Conservation (phyloP, 1,140 invertebrate genomes). For the Cotesia glomerata region DNA sequence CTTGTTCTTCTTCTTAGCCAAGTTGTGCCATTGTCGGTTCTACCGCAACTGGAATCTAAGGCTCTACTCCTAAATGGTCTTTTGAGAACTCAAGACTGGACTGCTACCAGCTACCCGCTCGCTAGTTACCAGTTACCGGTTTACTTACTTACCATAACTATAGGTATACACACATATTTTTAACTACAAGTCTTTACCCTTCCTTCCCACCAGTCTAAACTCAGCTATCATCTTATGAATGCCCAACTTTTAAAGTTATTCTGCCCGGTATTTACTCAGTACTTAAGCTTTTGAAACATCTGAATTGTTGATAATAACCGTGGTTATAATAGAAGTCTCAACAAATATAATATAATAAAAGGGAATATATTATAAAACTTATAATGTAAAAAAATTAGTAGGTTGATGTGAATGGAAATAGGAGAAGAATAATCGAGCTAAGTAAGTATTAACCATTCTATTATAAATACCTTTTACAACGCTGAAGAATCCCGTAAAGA, state of each 20-base stretch:
- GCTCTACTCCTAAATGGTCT: constrained; percentile 3
- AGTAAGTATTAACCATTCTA: no score
- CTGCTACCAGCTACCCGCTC: no score
- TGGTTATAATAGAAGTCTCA: background rate
- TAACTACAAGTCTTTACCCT: background rate
- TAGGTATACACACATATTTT: background rate
- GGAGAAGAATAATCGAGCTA: no score
- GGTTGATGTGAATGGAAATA: no score
- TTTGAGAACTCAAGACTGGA: constrained; percentile 2
- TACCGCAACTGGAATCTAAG: background rate
- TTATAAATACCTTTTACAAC: no score
- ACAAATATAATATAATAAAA: no score
- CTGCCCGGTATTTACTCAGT: background rate
- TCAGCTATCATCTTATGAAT: background rate
- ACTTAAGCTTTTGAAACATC: background rate
- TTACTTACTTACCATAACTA: no score
- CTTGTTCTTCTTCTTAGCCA: constrained; percentile 32
- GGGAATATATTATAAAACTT: no score
- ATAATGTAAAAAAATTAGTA: no score
- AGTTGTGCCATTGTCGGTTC: background rate
- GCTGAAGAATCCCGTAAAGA: no score
- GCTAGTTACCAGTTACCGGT: background rate
- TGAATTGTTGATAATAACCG: background rate
- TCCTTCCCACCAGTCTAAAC: no score
- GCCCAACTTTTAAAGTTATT: constrained; percentile 5